These are phyloP conservation scores for Orthonychiurus folsomi DNA, from an alignment of 2,888 invertebrate genomes.

Conservation along the genomic window DNA sequence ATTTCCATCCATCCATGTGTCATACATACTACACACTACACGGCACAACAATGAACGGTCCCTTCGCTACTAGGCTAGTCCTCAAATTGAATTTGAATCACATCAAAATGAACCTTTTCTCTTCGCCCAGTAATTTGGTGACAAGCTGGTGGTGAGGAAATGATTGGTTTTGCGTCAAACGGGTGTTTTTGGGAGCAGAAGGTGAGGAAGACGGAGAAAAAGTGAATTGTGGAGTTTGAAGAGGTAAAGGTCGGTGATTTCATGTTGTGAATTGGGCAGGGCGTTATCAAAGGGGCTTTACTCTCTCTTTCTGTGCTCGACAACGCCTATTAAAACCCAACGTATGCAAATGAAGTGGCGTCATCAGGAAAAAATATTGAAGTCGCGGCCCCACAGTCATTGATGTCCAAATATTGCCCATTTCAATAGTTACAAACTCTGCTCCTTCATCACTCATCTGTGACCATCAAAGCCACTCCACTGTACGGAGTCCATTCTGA, in stretches of 20 bases:
- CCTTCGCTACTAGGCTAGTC: too few relatives aligned
- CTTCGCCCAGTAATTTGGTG: background rate
- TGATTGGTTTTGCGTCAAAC: background rate
- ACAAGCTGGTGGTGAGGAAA: background rate
- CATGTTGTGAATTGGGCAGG: slow-evolving; percentile 10
- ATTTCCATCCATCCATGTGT: too few relatives aligned
- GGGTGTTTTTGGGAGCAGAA: background rate
- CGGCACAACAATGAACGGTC: too few relatives aligned
- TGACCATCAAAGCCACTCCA: background rate
- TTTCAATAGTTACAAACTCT: background rate
- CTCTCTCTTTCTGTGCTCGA: slow-evolving; percentile 12
- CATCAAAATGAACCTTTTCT: background rate
- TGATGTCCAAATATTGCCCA: slow-evolving; percentile 6
- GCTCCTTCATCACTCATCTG: background rate
- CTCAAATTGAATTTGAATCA: too few relatives aligned
- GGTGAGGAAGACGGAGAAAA: background rate
- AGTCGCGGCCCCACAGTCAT: background rate
- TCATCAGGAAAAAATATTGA: slow-evolving; percentile 3
- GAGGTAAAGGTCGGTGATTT: background rate
- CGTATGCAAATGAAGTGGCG: slow-evolving; percentile 31
- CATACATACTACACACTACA: too few relatives aligned
- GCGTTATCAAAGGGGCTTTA: slow-evolving; percentile 24
- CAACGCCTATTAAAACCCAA: slow-evolving; percentile 28
- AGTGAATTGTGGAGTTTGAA: background rate
- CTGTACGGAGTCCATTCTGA: too few relatives aligned